Conservation (phyloP, 1,140 invertebrate genomes). For the Holcopasites calliopsidis region DNA sequence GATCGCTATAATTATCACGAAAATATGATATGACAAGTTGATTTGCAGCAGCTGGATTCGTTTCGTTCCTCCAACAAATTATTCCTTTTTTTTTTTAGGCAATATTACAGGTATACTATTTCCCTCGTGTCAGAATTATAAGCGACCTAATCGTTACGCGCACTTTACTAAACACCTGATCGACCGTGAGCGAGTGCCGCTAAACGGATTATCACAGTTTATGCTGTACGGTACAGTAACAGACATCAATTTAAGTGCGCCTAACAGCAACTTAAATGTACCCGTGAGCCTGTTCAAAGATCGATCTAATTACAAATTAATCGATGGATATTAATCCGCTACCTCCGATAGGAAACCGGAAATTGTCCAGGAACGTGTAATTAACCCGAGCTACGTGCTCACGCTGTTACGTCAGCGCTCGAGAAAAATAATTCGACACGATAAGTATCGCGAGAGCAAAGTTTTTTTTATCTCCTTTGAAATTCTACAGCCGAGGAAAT, state of each 20-base stretch:
- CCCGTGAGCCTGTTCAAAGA: constrained; percentile 1
- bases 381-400: neutral
- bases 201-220: constrained; percentile 47
- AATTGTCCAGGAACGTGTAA: neutral
- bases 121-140: neutral
- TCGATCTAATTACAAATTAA: constrained; percentile 37
- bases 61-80: no score
- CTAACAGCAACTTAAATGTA: constrained; percentile 32
- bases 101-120: neutral
- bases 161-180: constrained; percentile 42
- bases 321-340: constrained; percentile 15
- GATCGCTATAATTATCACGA: no score
- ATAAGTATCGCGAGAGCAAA: no score
- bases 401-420: neutral
- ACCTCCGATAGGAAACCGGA: neutral
- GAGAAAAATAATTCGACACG: neutral
- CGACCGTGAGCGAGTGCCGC: constrained; percentile 31
- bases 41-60: no score
- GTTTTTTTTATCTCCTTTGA: neutral
- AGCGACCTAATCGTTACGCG: constrained; percentile 18
- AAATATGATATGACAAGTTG: no score
- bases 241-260: constrained; percentile 28
- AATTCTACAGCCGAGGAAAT: no score
- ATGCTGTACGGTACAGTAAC: constrained; percentile 10
- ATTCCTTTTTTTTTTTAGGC: no score